phyloP scores from a whole-genome alignment of 2,888 invertebrate genomes.

The Scaptomyza reducta region DNA sequence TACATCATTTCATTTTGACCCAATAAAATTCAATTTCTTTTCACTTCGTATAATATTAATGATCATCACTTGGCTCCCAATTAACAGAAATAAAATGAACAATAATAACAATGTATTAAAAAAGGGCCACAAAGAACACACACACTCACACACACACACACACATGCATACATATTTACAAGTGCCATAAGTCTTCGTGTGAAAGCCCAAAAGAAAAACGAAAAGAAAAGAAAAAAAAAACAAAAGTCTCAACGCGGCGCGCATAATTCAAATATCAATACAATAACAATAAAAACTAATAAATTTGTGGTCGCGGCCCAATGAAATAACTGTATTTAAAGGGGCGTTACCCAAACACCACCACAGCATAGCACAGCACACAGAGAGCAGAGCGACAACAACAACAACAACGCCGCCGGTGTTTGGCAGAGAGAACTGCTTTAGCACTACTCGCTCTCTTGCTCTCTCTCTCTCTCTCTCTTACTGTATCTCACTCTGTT shows the following conservation, averaged over 20 bases:
- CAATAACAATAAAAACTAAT: slow-evolving; percentile 75
- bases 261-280: slow-evolving; percentile 73
- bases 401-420: slow-evolving; percentile 10
- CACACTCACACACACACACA: background rate
- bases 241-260: slow-evolving; percentile 19
- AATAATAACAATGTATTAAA: slow-evolving; percentile 10
- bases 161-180: slow-evolving; percentile 1
- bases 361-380: slow-evolving; percentile 19
- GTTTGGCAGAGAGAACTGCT: slow-evolving; percentile 17
- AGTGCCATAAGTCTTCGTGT: slow-evolving; percentile 6
- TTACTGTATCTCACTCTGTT: slow-evolving; percentile 3
- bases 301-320: slow-evolving; percentile 83
- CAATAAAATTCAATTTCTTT: slow-evolving; percentile 28
- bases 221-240: background rate
- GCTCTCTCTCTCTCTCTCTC: slow-evolving; percentile 9
- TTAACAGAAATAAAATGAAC: background rate
- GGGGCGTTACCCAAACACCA: slow-evolving; percentile 84
- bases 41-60: slow-evolving; percentile 7
- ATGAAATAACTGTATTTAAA: slow-evolving; percentile 85
- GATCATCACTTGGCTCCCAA: slow-evolving; percentile 2
- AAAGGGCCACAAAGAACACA: background rate
- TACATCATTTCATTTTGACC: slow-evolving; percentile 2
- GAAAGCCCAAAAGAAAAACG: background rate
- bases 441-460: background rate
- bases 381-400: slow-evolving; percentile 17